phyloP scores from a whole-genome alignment of 2,113 vertebrate species.

The Sardina pilchardus region DNA sequence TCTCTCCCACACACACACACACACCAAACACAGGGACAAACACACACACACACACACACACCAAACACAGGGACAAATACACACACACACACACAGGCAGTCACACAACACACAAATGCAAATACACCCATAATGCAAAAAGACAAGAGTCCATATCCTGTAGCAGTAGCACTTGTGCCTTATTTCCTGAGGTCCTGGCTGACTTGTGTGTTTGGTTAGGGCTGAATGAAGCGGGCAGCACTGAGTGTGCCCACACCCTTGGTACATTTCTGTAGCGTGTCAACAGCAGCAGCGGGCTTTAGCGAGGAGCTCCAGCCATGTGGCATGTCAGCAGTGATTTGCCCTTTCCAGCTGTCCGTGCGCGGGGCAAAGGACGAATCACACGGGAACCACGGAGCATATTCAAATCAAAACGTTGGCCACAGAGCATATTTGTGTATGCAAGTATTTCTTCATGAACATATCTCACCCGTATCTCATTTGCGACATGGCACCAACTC shows the following conservation, averaged over 20 bases:
- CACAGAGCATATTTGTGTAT: neutral
- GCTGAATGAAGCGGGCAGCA: neutral
- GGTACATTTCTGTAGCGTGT: neutral
- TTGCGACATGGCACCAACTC: neutral
- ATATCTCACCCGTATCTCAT: neutral
- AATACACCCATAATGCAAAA: neutral
- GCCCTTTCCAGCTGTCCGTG: constrained; percentile 52
- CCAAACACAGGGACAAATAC: neutral
- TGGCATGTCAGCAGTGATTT: constrained; percentile 46
- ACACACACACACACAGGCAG: neutral
- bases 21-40: constrained; percentile 2
- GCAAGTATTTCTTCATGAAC: neutral
- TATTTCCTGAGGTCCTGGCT: too few species aligned
- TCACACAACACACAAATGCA: neutral
- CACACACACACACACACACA: constrained; percentile 6
- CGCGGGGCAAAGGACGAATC: neutral
- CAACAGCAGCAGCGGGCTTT: neutral
- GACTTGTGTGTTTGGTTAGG: neutral
- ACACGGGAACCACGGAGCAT: neutral
- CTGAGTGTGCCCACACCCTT: neutral
- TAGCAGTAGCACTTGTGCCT: too few species aligned
- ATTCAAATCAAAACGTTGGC: neutral
- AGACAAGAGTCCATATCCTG: too few species aligned
- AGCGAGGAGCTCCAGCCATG: constrained; percentile 28
- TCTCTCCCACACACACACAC: constrained; percentile 23